A percentile compares a stretch with the other conserved stretches of the same genome.
Conservation (phyloP, 2,888 invertebrate genomes). For the Amblyjoppa fuscipennis region DNA sequence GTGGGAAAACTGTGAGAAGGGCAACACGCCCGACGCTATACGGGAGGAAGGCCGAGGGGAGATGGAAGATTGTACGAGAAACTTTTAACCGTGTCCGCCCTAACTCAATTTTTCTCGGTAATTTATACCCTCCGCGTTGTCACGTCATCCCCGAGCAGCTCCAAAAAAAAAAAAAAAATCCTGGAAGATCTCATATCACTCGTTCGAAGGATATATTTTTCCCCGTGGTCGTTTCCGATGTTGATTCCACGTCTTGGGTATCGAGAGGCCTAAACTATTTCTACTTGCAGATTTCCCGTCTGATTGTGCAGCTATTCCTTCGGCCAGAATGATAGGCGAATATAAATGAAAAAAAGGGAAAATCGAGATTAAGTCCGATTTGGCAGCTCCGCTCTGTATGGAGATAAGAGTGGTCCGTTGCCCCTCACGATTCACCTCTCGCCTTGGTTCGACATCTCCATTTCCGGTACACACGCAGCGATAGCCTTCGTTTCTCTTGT, state of each 20-base stretch:
- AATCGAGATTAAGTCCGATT: conserved; percentile 53
- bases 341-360: conserved; percentile 28
- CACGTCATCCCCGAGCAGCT: conserved; percentile 49
- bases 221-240: conserved; percentile 17
- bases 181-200: conserved; percentile 69
- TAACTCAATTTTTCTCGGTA: conserved; percentile 70
- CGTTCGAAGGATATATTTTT: conserved; percentile 21
- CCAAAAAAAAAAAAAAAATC: conserved; percentile 41
- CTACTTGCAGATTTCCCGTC: conserved; percentile 23
- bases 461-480: conserved; percentile 46
- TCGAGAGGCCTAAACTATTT: conserved; percentile 7
- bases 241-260: conserved; percentile 25
- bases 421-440: conserved; percentile 27
- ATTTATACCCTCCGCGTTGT: conserved; percentile 61
- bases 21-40: conserved; percentile 11
- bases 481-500: conserved; percentile 17
- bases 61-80: conserved; percentile 36
- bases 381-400: conserved; percentile 8
- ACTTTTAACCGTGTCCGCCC: conserved; percentile 53
- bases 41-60: neutral
- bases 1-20: neutral
- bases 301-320: conserved; percentile 19
- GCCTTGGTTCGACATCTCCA: conserved; percentile 33
- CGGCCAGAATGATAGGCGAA: conserved; percentile 8
- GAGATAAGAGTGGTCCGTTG: conserved; percentile 37